Base-by-base conservation (phyloP, 2,113 vertebrate species). In the Asarcornis scutulata region DNA sequence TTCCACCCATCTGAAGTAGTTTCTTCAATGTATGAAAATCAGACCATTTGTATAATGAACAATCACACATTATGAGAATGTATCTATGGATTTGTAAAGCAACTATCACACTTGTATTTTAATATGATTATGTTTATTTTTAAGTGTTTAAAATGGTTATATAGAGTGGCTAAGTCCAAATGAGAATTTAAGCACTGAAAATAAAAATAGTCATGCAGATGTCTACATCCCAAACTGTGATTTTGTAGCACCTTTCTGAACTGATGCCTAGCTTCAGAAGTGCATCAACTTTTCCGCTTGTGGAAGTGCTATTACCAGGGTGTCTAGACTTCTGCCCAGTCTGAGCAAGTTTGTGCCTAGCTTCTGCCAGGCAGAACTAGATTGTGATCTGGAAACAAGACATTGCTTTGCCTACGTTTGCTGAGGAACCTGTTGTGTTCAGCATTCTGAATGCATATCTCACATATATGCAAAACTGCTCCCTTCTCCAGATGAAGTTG, bases 281-380 rank as follows among this genome's bases (percentile, higher is more conserved):
- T n/a, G 4, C n/a, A 40, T 64, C 1, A 1, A 7, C 29, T 34
- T 38, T 75, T 62, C 32, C 66, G 32, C 52, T 72, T 96, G 42
- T 31, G 86, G 94, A 97, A 96, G 94, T 91, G 56, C 60, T 78
- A 83, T 84, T 91, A 68, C 69, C 34, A 7, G 25, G 56, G 13
- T 84, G 94, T 95, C 96, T 95, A 95, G 93, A 95, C 89, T 96
- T 93, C 89, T 93, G 46, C 88, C 69, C 56, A 53, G 86, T 64
- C 89, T 93, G 81, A 95, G 73, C 91, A 96, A 88, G 94, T 94
- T 92, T 91, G 17, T 83, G 27, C 50, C 77, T 90, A 42, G 34
- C 69, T 95, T 86, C 81, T 95, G 84, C 91, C 91, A 88, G 84
- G 89, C 91, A 88, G 87, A 96, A 96, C 53, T 44, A 73, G 81